These are phyloP conservation scores for Machaerirhynchus nigripectus DNA, from an alignment of 2,113 vertebrate genomes.

Conservation along the genomic window DNA sequence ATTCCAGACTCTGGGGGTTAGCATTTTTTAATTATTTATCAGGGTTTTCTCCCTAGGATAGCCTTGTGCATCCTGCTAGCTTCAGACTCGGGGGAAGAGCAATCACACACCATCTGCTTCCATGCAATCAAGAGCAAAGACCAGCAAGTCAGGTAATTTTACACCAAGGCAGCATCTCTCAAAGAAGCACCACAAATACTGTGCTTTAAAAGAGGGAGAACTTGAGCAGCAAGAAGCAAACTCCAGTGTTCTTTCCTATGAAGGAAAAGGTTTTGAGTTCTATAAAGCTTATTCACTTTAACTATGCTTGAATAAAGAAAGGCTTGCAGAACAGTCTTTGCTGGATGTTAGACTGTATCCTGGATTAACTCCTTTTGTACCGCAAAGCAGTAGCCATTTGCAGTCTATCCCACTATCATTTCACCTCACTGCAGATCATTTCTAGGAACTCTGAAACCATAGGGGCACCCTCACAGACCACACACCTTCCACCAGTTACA, in stretches of 20 bases:
- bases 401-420: background rate
- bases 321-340: background rate
- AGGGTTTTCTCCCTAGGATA: background rate
- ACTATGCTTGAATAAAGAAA: background rate
- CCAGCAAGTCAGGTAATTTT: background rate
- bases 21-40: background rate
- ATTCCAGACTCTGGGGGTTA: background rate
- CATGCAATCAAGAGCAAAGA: background rate
- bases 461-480: background rate
- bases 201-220: background rate
- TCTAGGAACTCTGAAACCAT: background rate
- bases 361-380: background rate
- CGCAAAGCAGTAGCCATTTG: background rate
- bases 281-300: background rate
- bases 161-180: background rate
- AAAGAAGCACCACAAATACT: background rate
- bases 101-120: background rate
- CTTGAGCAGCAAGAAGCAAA: background rate
- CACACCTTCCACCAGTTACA: rapidly evolving
- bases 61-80: background rate
- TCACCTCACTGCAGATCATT: background rate
- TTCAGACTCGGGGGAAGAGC: background rate
- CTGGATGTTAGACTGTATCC: background rate
- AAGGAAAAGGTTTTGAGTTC: background rate
- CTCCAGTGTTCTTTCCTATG: background rate